Evolutionary conservation across 2,888 invertebrate genomes (phyloP).

Genomic region (Cryptus viduatorius): DNA sequence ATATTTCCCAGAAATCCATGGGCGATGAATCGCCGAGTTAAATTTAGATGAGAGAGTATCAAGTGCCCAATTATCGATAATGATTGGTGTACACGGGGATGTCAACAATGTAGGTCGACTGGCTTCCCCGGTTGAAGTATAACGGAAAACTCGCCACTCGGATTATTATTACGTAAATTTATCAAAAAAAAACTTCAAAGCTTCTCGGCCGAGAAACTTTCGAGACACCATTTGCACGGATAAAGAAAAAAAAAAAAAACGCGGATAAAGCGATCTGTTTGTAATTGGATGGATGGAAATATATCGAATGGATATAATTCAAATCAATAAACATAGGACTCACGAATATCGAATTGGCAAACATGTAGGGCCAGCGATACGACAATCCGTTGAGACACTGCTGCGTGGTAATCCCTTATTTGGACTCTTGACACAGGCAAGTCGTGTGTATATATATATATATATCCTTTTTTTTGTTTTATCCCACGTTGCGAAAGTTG

Average conservation of each 20-base stretch:
- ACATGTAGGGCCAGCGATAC: conserved; percentile 33
- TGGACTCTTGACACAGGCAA: not conserved
- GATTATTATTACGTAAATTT: conserved; percentile 4
- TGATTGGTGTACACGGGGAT: conserved; percentile 35
- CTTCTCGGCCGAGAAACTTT: not conserved
- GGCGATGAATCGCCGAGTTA: not conserved
- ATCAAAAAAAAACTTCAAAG: not conserved
- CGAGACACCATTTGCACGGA: not conserved
- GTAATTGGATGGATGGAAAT: not conserved
- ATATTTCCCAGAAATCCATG: not conserved
- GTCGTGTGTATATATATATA: not conserved
- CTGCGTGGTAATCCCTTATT: not conserved
- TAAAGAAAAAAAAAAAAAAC: not conserved
- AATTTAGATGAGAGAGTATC: conserved; percentile 23
- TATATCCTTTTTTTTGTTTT: not conserved
- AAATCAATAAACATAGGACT: conserved; percentile 60
- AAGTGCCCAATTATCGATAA: conserved; percentile 50
- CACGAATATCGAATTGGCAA: conserved; percentile 55
- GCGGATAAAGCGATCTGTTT: not conserved
- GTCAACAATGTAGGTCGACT: conserved; percentile 67
- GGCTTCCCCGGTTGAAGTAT: conserved; percentile 12
- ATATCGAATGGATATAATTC: conserved; percentile 35
- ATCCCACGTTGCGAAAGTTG: conserved; percentile 36
- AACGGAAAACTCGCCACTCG: conserved; percentile 9
- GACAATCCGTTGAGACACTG: not conserved